Evolutionary conservation across 1,140 invertebrate genomes (phyloP), one percentile per base, ranked within the genome.

Genomic region (Drosophila bipectinata): DNA sequence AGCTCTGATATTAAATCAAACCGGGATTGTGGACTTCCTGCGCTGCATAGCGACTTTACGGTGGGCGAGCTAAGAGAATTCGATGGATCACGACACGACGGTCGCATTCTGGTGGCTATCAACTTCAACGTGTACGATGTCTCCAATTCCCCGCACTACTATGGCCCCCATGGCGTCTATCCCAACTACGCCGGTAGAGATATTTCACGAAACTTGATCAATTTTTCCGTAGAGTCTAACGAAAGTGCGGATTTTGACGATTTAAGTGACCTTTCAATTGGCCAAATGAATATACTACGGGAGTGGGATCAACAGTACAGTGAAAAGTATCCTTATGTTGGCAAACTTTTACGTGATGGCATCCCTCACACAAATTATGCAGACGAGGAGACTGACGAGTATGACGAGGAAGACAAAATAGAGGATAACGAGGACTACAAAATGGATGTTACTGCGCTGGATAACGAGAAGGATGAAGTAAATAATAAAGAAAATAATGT

Each of bases 121-220:
- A 80, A 84, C 55, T 72, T 68, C 14, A 62, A 69, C 28, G 47
- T 84, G 3, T 84, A 84, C 24, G 81, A 84, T 49, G 81, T 84
- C 0, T 58, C 81, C 1, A 12, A 21, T 10, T 66, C 76, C 12
- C 58, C 30, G 10, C 72, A 84, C 39, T 77, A 73, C 32, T 84
- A 84, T 21, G 81, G 81, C 0, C 9, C 21, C n/a, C 21, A 39
- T n/a, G 81, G 81, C 8, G 15, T 55, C 5, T 79, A 84, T 62
- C 67, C 80, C 1, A 67, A 63, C 37, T 80, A 73, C 45, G 81
- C 72, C 3, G 81, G 81, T 1, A 26, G 72, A 15, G 81, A 84
- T 32, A 79, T 79, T 37, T 80, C 81, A 0, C 41, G 77, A 0
- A 66, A 54, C 41, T 63, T 84, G 21, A 76, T 79, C 0, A 73